Percentiles rank a stretch among this genome's conserved stretches.
Evolutionary conservation across 2,888 invertebrate species (phyloP).

Genomic region (Elmis aenea): DNA sequence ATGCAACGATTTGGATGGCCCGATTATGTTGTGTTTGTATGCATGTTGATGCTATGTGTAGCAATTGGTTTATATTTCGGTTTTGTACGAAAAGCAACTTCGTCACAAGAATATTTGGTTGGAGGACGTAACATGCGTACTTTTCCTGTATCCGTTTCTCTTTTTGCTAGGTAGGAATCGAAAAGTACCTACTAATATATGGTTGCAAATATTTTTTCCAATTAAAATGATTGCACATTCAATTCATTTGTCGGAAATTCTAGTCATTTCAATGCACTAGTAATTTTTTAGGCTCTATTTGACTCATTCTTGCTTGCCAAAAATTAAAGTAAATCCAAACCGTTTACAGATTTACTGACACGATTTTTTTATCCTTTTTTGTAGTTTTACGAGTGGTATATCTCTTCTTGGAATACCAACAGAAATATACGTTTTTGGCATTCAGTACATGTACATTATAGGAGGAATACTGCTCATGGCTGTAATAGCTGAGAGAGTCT

Average conservation of each 20-base stretch:
- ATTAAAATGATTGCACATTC: too few species aligned
- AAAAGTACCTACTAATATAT: constrained; percentile 59
- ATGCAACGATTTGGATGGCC: constrained; percentile 52
- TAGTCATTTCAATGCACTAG: too few species aligned
- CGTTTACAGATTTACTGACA: too few species aligned
- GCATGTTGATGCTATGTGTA: constrained; percentile 73
- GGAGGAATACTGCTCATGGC: constrained; percentile 62
- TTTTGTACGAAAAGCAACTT: constrained; percentile 60
- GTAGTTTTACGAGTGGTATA: constrained; percentile 71
- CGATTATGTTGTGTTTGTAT: constrained; percentile 73
- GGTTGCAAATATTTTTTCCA: constrained; percentile 63
- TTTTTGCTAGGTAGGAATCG: constrained; percentile 83
- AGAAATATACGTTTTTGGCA: constrained; percentile 77
- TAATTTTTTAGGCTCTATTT: too few species aligned
- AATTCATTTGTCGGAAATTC: too few species aligned
- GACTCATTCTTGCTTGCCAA: too few species aligned
- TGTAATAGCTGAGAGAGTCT: constrained; percentile 60
- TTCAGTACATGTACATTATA: constrained; percentile 65
- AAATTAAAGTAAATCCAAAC: too few species aligned
- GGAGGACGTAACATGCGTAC: constrained; percentile 78
- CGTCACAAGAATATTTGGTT: constrained; percentile 69
- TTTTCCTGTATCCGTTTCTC: constrained; percentile 77
- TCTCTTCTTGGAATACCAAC: constrained; percentile 74
- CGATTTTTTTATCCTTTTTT: constrained; percentile 18
- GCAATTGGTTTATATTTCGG: constrained; percentile 80